Evolutionary conservation across 37 sponge, comb jelly and placozoan species (phyloP), one percentile per base, ranked within the genome.

Genomic region (Haliclona indistincta): DNA sequence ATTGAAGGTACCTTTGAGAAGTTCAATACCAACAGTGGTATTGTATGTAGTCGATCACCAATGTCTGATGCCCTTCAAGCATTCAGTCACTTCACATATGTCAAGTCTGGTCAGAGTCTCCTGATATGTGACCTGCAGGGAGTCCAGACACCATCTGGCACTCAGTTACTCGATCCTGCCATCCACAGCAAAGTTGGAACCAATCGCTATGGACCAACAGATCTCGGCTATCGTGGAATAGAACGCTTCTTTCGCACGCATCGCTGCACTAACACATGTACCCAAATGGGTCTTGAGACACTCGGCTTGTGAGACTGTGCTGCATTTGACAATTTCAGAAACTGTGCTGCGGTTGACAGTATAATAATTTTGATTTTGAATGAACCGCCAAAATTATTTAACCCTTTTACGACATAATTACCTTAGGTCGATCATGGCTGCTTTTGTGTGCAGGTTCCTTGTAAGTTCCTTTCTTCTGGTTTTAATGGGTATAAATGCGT

Each of bases 61-160:
- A 42, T 55, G 6, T 75, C 80, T 41, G 86, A 84, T 17, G 32
- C 75, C 3, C 22, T 89, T 33, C 90, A 89, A 64, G 90, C 90
- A 0, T 89, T 84, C 58, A 89, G 90, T 41, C 90, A 89, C 35
- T 89, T 53, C 65, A 75, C 89, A 1, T 88, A 68, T 56, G 79
- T 73, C 19, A 75, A 53, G 35, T 88, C 89, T 0, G 79, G 84
- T 20, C 53, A 75, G 43, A 62, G 49, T 33, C 63, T 89, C 40
- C 33, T 89, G 0, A 52, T 89, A 13, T 83, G 85, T 64, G 90
- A 89, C 54, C 81, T 84, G n/a, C 80, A 89, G 39, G 90, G 89
- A 26, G 67, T 58, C 11, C 34, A 37, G 30, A 56, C 66, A 0
- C 78, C 29, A 4, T 6, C 19, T 0, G 37, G 61, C 2, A 41